Base-by-base conservation (phyloP, 2,888 invertebrate genomes). In the Odontocerum albicorne region DNA sequence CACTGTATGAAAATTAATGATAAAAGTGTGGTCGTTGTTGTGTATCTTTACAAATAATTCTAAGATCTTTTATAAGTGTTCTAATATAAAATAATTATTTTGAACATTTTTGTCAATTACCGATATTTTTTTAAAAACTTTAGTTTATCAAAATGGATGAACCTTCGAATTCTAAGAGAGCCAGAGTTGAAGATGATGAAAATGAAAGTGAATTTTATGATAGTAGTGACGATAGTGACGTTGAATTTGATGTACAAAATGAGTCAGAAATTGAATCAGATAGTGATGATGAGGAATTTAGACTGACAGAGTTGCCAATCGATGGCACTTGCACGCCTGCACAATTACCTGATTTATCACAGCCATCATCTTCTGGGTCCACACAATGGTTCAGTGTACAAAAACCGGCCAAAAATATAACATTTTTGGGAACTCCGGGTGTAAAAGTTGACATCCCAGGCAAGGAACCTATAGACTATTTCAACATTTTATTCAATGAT, bases 191-290 rank as follows among this genome's bases (percentile, higher is more conserved):
- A 36, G 10, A 36, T 36, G 36, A 36, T 36, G 36, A 36, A 36
- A 36, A 36, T 36, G 36, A 36, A 36, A 36, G 36, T 36, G 36
- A 36, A 36, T 36, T 36, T 36, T 36, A 36, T 36, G 36, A 36
- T 6, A 36, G 36, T 36, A 36, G 36, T 36, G 36, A 4, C 36
- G 13, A 36, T 36, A 36, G 36, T 36, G 36, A 36, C 36, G 36
- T 36, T 36, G 36, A 36, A 2, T 36, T 36, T 36, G 36, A 36
- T 36, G 36, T 36, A 36, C 36, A 36, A 36, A 36, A 36, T 36
- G 36, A 36, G 36, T 36, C 36, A 20, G 40, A 19, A 16, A 16
- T 20, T 20, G 40, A 40, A 40, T 40, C 40, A 20, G 15, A 40
- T 40, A 20, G 20, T 19, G 40, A 40, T 40, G 40, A 40, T 2